These are phyloP conservation scores for Drosophila bifasciata DNA, from an alignment of 1,140 invertebrate genomes.

Conservation along the genomic window DNA sequence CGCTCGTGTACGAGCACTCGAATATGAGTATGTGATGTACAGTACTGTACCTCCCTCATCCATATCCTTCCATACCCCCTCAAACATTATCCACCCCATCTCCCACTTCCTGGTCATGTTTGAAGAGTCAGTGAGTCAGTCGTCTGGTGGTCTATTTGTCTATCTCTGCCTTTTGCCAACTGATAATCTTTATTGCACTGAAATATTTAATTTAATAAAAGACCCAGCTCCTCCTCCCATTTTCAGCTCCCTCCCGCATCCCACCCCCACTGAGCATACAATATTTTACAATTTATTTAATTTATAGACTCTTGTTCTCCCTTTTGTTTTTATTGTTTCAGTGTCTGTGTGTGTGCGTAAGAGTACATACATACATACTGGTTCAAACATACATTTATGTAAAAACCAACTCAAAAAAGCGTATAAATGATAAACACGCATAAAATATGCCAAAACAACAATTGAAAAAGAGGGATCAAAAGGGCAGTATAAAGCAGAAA, in stretches of 20 bases:
- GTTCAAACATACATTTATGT: not conserved
- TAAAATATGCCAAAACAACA: conserved; percentile 75
- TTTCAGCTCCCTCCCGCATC: not conserved
- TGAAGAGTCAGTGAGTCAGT: conserved; percentile 73
- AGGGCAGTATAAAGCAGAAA: conserved; percentile 9
- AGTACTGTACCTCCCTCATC: conserved; percentile 10
- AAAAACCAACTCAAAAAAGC: conserved; percentile 58
- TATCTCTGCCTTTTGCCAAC: conserved; percentile 69
- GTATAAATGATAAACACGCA: conserved; percentile 80
- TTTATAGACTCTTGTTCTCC: conserved; percentile 59
- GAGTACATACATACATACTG: not conserved
- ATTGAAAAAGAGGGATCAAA: conserved; percentile 32
- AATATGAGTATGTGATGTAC: conserved; percentile 55
- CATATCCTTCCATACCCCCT: conserved; percentile 9
- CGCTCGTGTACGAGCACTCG: conserved; percentile 77
- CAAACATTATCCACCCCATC: conserved; percentile 25
- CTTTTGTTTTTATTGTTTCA: conserved; percentile 34
- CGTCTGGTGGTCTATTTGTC: conserved; percentile 59
- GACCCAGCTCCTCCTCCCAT: conserved; percentile 12
- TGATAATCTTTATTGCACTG: conserved; percentile 81
- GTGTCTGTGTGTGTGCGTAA: conserved; percentile 17
- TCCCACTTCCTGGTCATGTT: conserved; percentile 24
- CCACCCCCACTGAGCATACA: conserved; percentile 28
- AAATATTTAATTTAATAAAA: conserved; percentile 83
- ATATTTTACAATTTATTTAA: conserved; percentile 82